Evolutionary conservation across 2,888 invertebrate species (phyloP).

Genomic region (Scaptomyza polygonia): DNA sequence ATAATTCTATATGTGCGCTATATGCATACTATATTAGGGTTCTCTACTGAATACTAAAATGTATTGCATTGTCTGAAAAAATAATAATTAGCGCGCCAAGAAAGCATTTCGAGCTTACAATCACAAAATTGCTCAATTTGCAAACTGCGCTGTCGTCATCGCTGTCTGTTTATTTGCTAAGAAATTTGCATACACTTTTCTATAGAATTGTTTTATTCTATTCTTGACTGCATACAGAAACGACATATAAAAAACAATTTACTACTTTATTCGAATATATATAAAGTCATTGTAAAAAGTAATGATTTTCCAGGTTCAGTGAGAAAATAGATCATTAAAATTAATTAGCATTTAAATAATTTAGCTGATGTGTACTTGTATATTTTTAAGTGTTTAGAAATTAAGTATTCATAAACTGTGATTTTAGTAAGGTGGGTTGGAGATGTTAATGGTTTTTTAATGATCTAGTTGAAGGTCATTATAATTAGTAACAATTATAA

Average conservation of each 20-base stretch:
- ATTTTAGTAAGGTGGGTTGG: background rate
- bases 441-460: background rate
- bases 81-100: conserved; percentile 48
- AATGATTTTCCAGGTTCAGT: background rate
- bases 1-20: conserved; percentile 8
- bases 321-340: background rate
- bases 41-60: conserved; percentile 38
- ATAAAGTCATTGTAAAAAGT: background rate
- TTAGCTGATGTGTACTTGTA: background rate
- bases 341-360: conserved; percentile 10
- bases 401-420: background rate
- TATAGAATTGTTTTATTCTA: conserved; percentile 5
- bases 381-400: background rate
- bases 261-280: background rate
- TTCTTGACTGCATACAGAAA: conserved; percentile 10
- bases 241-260: conserved; percentile 7
- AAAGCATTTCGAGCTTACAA: conserved; percentile 8
- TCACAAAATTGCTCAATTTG: conserved; percentile 36
- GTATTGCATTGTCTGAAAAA: conserved; percentile 48
- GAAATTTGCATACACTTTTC: conserved; percentile 49
- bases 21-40: conserved; percentile 11
- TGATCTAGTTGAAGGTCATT: background rate
- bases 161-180: conserved; percentile 6
- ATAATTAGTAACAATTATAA: background rate
- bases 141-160: conserved; percentile 24